Percentiles rank a stretch among this genome's conserved stretches.
These are phyloP conservation scores for Patella vulgata DNA, from an alignment of 1,140 invertebrate genomes.

Conservation along the genomic window DNA sequence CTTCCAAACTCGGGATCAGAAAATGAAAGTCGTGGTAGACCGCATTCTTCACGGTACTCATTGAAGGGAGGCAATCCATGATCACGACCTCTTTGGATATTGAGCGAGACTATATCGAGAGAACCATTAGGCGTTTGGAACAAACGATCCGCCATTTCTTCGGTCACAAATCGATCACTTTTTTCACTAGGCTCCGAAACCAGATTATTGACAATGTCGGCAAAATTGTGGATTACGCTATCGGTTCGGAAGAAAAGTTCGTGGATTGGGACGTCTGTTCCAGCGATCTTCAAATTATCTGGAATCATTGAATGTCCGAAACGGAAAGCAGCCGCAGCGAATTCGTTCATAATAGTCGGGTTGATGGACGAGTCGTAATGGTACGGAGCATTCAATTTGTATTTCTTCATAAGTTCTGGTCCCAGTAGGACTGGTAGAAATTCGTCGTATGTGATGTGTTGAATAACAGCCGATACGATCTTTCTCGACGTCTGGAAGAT, in stretches of 20 bases:
- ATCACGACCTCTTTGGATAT: conserved; percentile 79
- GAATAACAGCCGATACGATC: conserved; percentile 92
- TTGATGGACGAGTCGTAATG: neutral
- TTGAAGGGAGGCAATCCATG: conserved; percentile 78
- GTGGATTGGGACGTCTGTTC: too few species aligned
- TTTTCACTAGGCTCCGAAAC: too few species aligned
- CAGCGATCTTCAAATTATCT: too few species aligned
- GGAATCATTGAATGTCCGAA: conserved; percentile 6
- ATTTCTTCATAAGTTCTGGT: too few species aligned
- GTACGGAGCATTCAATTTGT: neutral
- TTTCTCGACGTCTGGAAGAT: conserved; percentile 86
- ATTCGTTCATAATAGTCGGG: conserved; percentile 1
- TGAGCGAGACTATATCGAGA: conserved; percentile 68
- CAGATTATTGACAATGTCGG: too few species aligned
- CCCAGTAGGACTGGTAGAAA: too few species aligned
- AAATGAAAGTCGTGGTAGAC: conserved; percentile 10
- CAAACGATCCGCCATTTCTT: too few species aligned
- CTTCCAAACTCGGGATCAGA: too few species aligned
- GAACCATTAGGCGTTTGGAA: too few species aligned
- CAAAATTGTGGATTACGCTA: too few species aligned
- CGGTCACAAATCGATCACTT: too few species aligned
- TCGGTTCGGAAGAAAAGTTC: too few species aligned
- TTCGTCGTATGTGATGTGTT: conserved; percentile 88
- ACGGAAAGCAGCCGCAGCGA: conserved; percentile 8
- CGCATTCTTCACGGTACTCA: conserved; percentile 20